These are phyloP conservation scores for Illadopsis cleaveri DNA, from an alignment of 2,113 vertebrate species.

Conservation along the genomic window DNA sequence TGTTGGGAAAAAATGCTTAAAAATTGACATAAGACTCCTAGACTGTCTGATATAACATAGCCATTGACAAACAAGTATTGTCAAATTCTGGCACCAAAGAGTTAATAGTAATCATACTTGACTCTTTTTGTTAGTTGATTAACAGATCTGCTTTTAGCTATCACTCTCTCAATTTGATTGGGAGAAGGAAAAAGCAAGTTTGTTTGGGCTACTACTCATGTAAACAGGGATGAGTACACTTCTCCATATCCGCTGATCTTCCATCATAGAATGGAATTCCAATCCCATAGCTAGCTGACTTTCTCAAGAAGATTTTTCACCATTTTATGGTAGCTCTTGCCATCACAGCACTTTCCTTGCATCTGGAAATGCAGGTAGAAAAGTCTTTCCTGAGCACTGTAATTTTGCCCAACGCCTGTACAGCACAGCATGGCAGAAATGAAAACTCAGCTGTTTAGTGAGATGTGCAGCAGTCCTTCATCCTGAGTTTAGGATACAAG, in stretches of 20 bases:
- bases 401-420: neutral
- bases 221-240: neutral
- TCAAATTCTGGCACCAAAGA: neutral
- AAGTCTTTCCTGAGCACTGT: neutral
- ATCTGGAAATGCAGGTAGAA: constrained; percentile 16
- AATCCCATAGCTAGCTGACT: neutral
- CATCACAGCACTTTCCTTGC: neutral
- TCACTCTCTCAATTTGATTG: neutral
- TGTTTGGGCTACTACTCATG: neutral
- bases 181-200: neutral
- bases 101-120: neutral
- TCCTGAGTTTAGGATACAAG: neutral
- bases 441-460: neutral
- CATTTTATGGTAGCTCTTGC: constrained; percentile 19
- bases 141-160: neutral
- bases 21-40: neutral
- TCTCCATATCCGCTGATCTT: neutral
- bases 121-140: neutral
- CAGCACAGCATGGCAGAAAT: neutral
- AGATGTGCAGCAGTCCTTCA: neutral
- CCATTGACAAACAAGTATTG: neutral
- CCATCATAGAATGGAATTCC: neutral
- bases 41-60: neutral
- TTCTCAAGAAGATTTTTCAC: neutral
- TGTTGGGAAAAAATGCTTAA: neutral